Evolutionary conservation across 2,113 vertebrate genomes (phyloP).

Genomic region (Coturnix japonica): DNA sequence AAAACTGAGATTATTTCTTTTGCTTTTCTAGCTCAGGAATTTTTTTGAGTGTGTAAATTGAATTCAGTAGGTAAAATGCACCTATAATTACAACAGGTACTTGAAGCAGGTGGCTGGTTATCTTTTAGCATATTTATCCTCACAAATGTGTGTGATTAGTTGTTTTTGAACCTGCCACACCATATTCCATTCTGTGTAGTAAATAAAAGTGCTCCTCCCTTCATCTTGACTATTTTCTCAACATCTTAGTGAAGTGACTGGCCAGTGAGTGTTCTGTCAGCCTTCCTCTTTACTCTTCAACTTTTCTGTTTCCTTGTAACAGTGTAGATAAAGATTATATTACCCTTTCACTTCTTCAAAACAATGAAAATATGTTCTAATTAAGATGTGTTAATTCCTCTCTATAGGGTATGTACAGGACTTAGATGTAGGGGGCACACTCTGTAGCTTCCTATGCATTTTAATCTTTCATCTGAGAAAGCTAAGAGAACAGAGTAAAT

Average conservation of each 20-base stretch:
- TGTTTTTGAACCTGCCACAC: conserved; percentile 36
- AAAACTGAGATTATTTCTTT: neutral
- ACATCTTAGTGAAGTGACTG: conserved; percentile 4
- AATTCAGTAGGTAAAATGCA: neutral
- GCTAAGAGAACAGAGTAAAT: neutral
- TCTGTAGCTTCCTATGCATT: neutral
- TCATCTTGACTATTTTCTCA: conserved; percentile 51
- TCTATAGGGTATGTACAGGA: neutral
- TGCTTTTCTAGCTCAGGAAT: neutral
- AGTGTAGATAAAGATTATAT: neutral
- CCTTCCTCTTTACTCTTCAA: neutral
- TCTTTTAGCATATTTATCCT: neutral
- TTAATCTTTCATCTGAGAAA: accelerated
- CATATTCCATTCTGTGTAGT: conserved; percentile 74
- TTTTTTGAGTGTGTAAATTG: neutral
- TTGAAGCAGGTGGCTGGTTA: conserved; percentile 60
- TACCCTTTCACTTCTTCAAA: neutral
- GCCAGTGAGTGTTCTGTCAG: neutral
- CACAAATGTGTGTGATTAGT: neutral
- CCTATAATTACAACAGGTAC: conserved; percentile 2
- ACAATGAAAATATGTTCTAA: neutral
- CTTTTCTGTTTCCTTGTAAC: conserved; percentile 16
- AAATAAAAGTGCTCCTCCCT: conserved; percentile 78
- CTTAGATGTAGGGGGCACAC: neutral
- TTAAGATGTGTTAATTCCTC: neutral